These are phyloP conservation scores for Seriola rivoliana DNA, from an alignment of 2,113 vertebrate genomes.

Conservation along the genomic window DNA sequence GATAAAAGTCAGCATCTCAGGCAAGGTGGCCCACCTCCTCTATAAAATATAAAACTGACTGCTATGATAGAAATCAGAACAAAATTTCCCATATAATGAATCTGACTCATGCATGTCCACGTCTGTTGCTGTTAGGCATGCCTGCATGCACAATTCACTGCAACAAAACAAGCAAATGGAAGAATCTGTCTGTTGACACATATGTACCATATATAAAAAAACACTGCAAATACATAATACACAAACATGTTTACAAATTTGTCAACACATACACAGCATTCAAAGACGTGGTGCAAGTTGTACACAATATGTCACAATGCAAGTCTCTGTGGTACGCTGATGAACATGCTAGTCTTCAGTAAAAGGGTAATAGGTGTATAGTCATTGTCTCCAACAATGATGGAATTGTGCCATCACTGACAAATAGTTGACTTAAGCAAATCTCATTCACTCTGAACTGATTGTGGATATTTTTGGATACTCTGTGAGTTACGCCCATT, in stretches of 20 bases:
- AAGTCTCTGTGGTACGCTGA: not conserved
- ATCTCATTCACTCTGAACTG: not conserved
- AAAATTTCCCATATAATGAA: not conserved
- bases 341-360: not conserved
- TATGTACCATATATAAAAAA: too few relatives aligned
- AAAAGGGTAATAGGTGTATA: not conserved
- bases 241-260: not conserved
- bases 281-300: not conserved
- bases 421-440: not conserved
- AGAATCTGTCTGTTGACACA: not conserved
- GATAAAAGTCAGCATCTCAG: not conserved
- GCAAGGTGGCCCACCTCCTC: not conserved
- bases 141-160: not conserved
- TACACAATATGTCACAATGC: not conserved
- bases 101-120: not conserved
- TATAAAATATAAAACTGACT: not conserved
- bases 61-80: slow-evolving; percentile 1
- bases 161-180: not conserved
- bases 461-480: not conserved
- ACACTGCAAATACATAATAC: not conserved
- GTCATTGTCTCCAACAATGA: not conserved
- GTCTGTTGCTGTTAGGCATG: not conserved
- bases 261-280: not conserved
- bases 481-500: not conserved
- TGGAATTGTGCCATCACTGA: not conserved